phyloP scores from a whole-genome alignment of 2,888 invertebrate genomes.

The Leptopilina myrica region DNA sequence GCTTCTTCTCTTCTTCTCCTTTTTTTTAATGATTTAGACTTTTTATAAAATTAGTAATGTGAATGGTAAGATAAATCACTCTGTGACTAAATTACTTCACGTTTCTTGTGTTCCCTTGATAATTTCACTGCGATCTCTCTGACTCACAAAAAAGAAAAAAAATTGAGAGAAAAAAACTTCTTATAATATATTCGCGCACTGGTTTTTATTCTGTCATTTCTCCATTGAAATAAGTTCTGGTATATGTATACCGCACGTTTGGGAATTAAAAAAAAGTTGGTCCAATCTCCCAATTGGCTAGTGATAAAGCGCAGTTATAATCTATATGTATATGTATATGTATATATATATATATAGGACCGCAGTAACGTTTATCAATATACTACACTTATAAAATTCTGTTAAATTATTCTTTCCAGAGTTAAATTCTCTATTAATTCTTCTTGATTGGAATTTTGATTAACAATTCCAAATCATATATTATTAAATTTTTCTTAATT shows the following conservation, averaged over 20 bases:
- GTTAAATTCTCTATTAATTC: too few relatives aligned
- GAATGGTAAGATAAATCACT: constrained; percentile 1
- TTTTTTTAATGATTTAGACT: too few relatives aligned
- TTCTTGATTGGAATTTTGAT: too few relatives aligned
- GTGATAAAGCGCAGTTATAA: neutral
- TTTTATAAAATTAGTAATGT: too few relatives aligned
- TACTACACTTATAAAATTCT: too few relatives aligned
- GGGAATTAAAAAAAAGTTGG: neutral
- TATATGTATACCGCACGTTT: neutral
- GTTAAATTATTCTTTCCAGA: too few relatives aligned
- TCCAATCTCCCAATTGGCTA: neutral
- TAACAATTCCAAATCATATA: too few relatives aligned
- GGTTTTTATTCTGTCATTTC: neutral
- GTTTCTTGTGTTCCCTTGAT: constrained; percentile 9
- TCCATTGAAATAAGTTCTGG: neutral
- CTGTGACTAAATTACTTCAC: constrained; percentile 23
- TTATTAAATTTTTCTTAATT: too few relatives aligned
- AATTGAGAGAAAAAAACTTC: neutral
- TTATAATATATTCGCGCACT: neutral
- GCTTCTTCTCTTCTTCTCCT: too few relatives aligned
- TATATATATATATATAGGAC: too few relatives aligned
- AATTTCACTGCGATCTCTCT: constrained; percentile 16
- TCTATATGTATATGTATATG: too few relatives aligned
- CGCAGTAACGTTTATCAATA: too few relatives aligned
- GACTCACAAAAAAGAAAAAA: constrained; percentile 9